These are phyloP conservation scores for Cryptoprocta ferox DNA, from an alignment of 2,797 vertebrate genomes.

Conservation along the genomic window DNA sequence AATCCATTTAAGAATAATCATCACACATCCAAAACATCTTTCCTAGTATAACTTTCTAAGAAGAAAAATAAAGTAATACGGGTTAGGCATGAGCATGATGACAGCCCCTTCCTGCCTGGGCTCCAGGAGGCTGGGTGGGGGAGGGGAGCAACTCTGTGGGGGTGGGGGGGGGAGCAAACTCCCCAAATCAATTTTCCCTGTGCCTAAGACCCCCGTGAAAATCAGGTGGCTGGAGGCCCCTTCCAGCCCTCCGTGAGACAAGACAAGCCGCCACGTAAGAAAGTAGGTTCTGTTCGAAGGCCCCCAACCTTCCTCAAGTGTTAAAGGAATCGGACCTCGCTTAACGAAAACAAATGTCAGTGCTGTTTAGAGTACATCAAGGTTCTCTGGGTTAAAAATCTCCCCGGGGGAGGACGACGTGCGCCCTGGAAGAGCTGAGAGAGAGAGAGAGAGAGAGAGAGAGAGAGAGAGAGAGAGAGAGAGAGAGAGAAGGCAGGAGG, in stretches of 20 bases:
- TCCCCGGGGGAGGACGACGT: slow-evolving; percentile 19
- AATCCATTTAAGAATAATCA: slow-evolving; percentile 8
- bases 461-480: too few relatives aligned
- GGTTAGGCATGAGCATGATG: not conserved
- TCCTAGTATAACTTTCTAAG: slow-evolving; percentile 48
- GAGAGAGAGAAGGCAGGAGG: not conserved
- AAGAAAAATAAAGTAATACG: slow-evolving; percentile 66
- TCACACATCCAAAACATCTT: slow-evolving; percentile 40
- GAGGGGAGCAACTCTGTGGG: not conserved
- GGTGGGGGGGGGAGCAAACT: too few relatives aligned
- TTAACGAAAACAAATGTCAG: slow-evolving; percentile 53
- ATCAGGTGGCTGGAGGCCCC: not conserved
- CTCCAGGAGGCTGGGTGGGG: not conserved
- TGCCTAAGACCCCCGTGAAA: not conserved
- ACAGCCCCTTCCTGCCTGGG: slow-evolving; percentile 66
- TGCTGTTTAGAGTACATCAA: slow-evolving; percentile 48
- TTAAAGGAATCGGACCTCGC: slow-evolving; percentile 55
- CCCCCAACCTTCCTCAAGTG: not conserved
- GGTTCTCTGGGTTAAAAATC: slow-evolving; percentile 63
- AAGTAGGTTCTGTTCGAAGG: not conserved
- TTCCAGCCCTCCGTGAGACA: not conserved
- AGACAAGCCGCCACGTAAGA: not conserved
- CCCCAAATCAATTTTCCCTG: not conserved
- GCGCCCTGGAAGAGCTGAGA: not conserved
- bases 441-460: too few relatives aligned